Base-by-base conservation (phyloP, 2,797 vertebrate genomes). In the Notolabrus celidotus region DNA sequence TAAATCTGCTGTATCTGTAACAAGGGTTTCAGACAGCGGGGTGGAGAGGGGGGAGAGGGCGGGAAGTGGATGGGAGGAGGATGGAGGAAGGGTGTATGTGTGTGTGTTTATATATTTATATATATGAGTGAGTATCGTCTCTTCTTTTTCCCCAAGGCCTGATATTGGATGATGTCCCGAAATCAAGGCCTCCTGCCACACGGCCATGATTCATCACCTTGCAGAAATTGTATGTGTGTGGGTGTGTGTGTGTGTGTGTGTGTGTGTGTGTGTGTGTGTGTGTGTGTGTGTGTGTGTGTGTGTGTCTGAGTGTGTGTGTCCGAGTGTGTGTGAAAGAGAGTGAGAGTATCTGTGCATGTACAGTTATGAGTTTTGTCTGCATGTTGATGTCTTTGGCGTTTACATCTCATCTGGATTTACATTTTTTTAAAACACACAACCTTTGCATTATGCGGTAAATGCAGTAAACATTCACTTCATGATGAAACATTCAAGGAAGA, bases 151-250 rank as follows among this genome's bases (percentile, higher is more conserved):
- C 83, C 80, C 87, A 90, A 90, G 87, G 91, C 75, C 82, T 90
- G 84, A 85, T 90, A 90, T 82, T 90, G 87, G 86, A 88, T 86
- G 80, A 85, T 90, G 80, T 87, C 82, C 87, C 80, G 78, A 90
- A 91, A 88, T 83, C 88, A 86, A 90, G 89, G 85, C 84, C 80
- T 86, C 77, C 60, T 86, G 74, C 82, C 75, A 86, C 58, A 7
- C 71, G 68, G 79, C 80, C 73, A 65, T 64, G 69, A 85, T 92
- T 88, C 82, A 92, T 93, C 89, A 90, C 82, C 46, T 67, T 63
- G 47, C 80, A 57, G 68, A 69, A 65, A 58, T 12, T 54, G 29
- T 56, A 49, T 49, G 62, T 54, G 41, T 56, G 54, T 47, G 58
- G 38, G 68, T 60, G 55, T 65, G 49, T 74, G 39, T 43, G 20